Percentiles rank a stretch among this genome's conserved stretches.
phyloP scores from a whole-genome alignment of 2,797 vertebrate genomes.

The Dromococcyx pavoninus region DNA sequence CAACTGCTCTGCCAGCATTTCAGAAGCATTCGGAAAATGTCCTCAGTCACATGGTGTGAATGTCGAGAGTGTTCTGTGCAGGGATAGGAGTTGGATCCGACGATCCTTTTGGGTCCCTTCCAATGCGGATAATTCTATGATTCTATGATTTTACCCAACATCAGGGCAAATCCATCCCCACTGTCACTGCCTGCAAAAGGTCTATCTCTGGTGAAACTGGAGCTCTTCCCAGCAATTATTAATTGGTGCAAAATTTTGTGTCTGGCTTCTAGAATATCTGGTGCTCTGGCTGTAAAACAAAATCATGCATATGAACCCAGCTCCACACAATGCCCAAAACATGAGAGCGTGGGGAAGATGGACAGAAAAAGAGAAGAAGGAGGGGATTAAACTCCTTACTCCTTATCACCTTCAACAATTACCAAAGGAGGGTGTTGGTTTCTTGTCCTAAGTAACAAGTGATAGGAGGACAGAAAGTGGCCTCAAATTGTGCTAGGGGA shows the following conservation, averaged over 20 bases:
- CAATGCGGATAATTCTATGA: too few relatives aligned
- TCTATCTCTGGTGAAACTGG: not conserved
- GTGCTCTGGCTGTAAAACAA: not conserved
- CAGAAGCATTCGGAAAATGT: too few relatives aligned
- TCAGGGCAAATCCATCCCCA: not conserved
- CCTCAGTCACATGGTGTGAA: too few relatives aligned
- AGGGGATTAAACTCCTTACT: not conserved
- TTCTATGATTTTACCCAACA: not conserved
- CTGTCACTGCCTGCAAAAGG: not conserved
- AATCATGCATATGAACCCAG: not conserved
- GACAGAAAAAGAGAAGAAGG: not conserved
- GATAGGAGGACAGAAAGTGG: too few relatives aligned
- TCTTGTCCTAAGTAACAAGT: too few relatives aligned
- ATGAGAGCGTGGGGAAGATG: rapidly evolving
- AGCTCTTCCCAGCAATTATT: not conserved
- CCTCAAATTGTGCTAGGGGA: too few relatives aligned
- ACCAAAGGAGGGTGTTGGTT: too few relatives aligned
- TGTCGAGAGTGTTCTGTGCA: too few relatives aligned
- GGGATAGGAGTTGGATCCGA: too few relatives aligned
- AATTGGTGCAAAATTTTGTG: not conserved
- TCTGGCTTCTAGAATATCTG: not conserved
- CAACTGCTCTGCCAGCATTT: too few relatives aligned
- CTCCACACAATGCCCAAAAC: not conserved
- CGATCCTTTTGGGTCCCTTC: too few relatives aligned
- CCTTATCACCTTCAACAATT: too few relatives aligned